phyloP scores from a whole-genome alignment of 2,113 vertebrate species.

The Chaenogobius annularis region DNA sequence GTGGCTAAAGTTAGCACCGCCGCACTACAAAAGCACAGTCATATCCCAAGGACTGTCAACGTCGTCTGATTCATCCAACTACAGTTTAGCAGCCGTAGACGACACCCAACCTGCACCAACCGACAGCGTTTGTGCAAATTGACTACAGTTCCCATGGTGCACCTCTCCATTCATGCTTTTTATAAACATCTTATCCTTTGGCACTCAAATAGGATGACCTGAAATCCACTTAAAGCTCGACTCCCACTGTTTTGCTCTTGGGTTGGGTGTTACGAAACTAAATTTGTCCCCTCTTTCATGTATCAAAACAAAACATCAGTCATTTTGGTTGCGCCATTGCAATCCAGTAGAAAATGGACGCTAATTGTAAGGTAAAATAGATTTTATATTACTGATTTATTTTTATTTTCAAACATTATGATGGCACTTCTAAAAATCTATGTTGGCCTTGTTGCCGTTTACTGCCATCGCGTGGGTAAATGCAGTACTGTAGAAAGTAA shows the following conservation, averaged over 20 bases:
- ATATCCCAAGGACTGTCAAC: slow-evolving; percentile 52
- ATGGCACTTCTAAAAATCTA: neutral
- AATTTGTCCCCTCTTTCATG: neutral
- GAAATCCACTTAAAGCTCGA: slow-evolving; percentile 44
- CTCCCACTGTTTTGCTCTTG: slow-evolving; percentile 13
- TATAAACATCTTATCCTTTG: slow-evolving; percentile 32
- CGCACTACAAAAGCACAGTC: slow-evolving; percentile 60
- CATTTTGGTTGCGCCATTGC: too few relatives aligned
- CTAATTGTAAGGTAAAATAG: too few relatives aligned
- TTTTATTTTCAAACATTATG: neutral
- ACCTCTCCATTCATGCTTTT: slow-evolving; percentile 31
- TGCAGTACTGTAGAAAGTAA: neutral
- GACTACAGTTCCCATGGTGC: slow-evolving; percentile 48
- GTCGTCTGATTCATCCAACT: slow-evolving; percentile 67
- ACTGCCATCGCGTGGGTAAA: neutral
- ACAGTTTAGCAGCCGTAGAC: slow-evolving; percentile 37
- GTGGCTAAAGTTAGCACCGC: slow-evolving; percentile 63
- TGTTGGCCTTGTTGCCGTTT: neutral
- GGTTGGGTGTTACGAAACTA: neutral
- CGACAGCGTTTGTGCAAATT: slow-evolving; percentile 51
- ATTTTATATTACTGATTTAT: too few relatives aligned
- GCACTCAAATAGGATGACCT: slow-evolving; percentile 34
- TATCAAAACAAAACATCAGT: neutral
- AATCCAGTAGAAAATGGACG: too few relatives aligned
- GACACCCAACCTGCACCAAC: slow-evolving; percentile 43